phyloP scores from a whole-genome alignment of 1,140 invertebrate species.

The Drosophila kepulauana region DNA sequence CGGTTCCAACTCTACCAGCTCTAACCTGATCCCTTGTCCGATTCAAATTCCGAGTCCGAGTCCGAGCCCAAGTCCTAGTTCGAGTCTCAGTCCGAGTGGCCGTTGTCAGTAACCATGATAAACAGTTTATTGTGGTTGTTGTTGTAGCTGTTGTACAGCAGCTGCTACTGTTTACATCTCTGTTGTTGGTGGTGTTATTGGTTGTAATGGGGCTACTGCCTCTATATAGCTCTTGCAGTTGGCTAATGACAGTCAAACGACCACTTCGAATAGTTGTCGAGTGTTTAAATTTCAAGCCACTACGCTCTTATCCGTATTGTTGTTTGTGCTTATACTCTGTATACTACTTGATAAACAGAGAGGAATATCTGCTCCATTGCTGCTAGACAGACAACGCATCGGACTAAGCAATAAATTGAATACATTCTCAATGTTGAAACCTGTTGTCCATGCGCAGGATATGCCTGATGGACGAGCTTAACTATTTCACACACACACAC shows the following conservation, averaged over 20 bases:
- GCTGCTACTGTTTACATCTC: conserved; percentile 4
- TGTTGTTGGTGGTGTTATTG: conserved; percentile 28
- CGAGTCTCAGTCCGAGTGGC: conserved; percentile 23
- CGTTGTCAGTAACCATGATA: conserved; percentile 43
- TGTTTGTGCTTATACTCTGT: neutral
- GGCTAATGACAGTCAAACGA: conserved; percentile 73
- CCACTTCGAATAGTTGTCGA: conserved; percentile 50
- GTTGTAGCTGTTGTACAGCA: conserved; percentile 10
- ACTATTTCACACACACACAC: too few relatives aligned
- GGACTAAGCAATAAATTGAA: too few relatives aligned
- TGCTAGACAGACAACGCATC: too few relatives aligned
- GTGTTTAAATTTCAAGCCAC: conserved; percentile 75
- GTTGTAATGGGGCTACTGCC: conserved; percentile 19
- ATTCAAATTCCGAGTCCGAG: neutral
- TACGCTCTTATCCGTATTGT: conserved; percentile 30
- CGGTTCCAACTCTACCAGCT: neutral
- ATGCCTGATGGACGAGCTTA: too few relatives aligned
- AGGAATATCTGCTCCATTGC: neutral
- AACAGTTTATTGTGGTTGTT: conserved; percentile 52
- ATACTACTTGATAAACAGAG: neutral
- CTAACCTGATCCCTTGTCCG: conserved; percentile 22
- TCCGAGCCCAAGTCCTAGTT: conserved; percentile 18
- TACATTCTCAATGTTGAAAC: too few relatives aligned
- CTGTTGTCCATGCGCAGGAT: too few relatives aligned
- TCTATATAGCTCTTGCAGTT: conserved; percentile 33